A percentile compares a stretch with the other conserved stretches of the same genome.
phyloP scores from a whole-genome alignment of 1,140 invertebrate genomes.

The Oryctes rhinoceros region DNA sequence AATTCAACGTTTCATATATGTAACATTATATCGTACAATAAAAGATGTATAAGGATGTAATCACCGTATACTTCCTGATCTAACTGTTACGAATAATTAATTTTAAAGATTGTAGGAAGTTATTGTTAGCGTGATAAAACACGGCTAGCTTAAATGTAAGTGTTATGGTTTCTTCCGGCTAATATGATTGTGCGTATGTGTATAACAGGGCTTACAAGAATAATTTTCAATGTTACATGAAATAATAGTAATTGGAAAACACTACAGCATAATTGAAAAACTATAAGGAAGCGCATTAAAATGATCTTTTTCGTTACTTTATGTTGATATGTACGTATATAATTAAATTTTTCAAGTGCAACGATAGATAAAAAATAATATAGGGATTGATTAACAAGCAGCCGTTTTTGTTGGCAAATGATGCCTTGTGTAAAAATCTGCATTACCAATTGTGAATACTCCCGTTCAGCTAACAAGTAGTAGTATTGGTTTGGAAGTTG shows the following conservation, averaged over 20 bases:
- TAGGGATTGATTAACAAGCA: no score
- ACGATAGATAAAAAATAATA: no score
- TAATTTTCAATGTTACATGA: not conserved
- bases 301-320: no score
- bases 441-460: no score
- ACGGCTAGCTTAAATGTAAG: not conserved
- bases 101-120: slow-evolving; percentile 30
- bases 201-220: not conserved
- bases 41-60: not conserved
- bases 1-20: not conserved
- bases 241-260: not conserved
- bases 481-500: no score
- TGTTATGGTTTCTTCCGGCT: not conserved
- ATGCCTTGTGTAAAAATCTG: no score
- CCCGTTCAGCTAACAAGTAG: no score
- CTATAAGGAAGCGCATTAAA: no score
- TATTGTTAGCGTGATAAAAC: not conserved
- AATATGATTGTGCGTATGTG: not conserved
- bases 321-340: no score
- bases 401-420: no score
- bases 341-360: no score
- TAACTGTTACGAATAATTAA: slow-evolving; percentile 30
- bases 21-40: not conserved
- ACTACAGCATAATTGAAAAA: not conserved
- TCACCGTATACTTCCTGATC: slow-evolving; percentile 7